Percentiles rank a stretch among this genome's conserved stretches.
Evolutionary conservation across 2,888 invertebrate species (phyloP).

Genomic region (Agrotis segetum): DNA sequence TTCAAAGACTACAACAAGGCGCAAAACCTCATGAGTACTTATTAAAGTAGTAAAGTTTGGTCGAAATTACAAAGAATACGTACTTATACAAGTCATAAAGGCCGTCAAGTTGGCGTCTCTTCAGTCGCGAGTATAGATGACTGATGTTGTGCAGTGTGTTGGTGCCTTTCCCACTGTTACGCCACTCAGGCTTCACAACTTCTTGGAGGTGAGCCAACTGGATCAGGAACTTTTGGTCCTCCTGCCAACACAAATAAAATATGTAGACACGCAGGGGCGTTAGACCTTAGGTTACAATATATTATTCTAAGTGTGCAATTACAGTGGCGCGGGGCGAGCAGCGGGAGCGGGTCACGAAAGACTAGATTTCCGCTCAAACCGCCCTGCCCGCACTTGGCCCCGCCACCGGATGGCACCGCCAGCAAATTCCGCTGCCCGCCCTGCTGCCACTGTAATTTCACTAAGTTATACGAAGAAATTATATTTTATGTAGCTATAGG

Average conservation of each 20-base stretch:
- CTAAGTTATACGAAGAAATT: no score
- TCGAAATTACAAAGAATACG: slow-evolving; percentile 41
- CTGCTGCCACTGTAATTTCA: no score
- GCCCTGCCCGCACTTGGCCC: no score
- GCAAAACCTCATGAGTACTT: neutral
- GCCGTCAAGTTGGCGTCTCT: slow-evolving; percentile 93
- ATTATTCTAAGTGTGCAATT: no score
- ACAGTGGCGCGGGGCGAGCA: no score
- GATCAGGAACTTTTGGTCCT: slow-evolving; percentile 96
- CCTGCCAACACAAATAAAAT: slow-evolving; percentile 82
- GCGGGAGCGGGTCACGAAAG: no score
- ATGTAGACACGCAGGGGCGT: no score
- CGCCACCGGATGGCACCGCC: no score
- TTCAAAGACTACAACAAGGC: neutral
- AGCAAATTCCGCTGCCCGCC: no score
- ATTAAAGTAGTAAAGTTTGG: neutral
- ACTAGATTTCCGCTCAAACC: no score
- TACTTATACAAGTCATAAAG: slow-evolving; percentile 95
- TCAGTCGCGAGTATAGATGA: slow-evolving; percentile 94
- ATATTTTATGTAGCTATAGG: no score
- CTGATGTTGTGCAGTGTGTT: slow-evolving; percentile 94
- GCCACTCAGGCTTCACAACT: slow-evolving; percentile 95
- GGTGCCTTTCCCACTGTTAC: slow-evolving; percentile 94
- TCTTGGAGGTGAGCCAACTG: slow-evolving; percentile 94
- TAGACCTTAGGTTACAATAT: no score